Evolutionary conservation across 2,797 vertebrate genomes (phyloP).

Genomic region (Scomberomorus guttatus): DNA sequence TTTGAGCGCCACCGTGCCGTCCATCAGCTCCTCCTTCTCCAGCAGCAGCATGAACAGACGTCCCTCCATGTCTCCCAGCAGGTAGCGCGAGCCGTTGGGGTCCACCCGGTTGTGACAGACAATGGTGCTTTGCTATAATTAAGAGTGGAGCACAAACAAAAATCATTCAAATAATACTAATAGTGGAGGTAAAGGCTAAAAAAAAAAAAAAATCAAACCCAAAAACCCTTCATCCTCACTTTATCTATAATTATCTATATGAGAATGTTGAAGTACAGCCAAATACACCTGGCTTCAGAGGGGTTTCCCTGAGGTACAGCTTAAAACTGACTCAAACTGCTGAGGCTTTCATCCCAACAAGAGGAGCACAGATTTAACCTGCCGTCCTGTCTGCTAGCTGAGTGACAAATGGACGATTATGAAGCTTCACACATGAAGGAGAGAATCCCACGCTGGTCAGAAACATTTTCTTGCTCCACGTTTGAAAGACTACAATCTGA

Average conservation of each 20-base stretch:
- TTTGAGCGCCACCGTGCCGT: constrained; percentile 94
- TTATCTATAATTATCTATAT: constrained; percentile 31
- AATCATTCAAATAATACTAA: background rate
- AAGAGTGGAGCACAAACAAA: constrained; percentile 3
- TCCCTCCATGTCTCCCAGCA: constrained; percentile 98
- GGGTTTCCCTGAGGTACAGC: constrained; percentile 8
- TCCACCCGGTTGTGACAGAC: constrained; percentile 99
- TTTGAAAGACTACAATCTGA: background rate
- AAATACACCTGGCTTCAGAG: constrained; percentile 11
- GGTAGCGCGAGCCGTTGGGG: constrained; percentile 95
- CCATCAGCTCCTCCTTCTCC: constrained; percentile 99
- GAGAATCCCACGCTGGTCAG: background rate
- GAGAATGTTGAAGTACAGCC: constrained; percentile 8
- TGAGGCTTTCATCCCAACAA: constrained; percentile 16
- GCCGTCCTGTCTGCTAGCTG: background rate
- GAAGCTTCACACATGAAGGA: background rate
- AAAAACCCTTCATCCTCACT: background rate
- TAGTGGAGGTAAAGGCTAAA: background rate
- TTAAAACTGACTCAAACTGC: constrained; percentile 20
- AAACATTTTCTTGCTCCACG: background rate
- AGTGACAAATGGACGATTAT: background rate
- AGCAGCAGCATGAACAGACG: constrained; percentile 97
- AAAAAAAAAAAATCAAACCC: background rate
- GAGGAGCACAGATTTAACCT: constrained; percentile 22
- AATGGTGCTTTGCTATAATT: constrained; percentile 95